A percentile compares a stretch with the other conserved stretches of the same genome.
phyloP scores from a whole-genome alignment of 2,113 vertebrate genomes.

The Neotragus pygmaeus region DNA sequence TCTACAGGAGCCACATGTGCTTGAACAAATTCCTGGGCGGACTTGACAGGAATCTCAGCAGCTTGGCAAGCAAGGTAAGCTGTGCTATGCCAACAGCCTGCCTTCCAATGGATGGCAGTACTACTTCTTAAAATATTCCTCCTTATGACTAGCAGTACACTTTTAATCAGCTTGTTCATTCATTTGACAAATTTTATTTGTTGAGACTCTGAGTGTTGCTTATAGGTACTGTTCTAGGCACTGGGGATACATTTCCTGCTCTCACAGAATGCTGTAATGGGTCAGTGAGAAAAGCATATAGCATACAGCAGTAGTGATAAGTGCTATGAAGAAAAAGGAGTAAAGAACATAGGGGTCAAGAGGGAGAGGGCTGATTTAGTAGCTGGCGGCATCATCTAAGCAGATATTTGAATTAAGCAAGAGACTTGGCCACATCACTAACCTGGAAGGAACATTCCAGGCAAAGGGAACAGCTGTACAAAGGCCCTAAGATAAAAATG shows the following conservation, averaged over 20 bases:
- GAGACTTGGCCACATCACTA: background rate
- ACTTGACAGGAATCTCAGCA: conserved; percentile 30
- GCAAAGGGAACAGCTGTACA: background rate
- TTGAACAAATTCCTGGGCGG: accelerated
- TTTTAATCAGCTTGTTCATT: background rate
- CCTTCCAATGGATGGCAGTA: background rate
- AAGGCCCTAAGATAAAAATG: background rate
- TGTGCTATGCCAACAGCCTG: accelerated
- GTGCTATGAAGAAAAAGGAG: background rate
- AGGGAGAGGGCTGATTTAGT: background rate
- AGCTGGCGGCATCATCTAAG: background rate
- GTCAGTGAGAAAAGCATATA: background rate
- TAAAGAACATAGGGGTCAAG: background rate
- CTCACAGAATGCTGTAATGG: background rate
- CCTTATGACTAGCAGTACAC: background rate
- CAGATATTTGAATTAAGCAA: background rate
- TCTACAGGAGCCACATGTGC: accelerated
- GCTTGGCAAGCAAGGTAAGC: accelerated
- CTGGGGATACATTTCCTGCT: background rate
- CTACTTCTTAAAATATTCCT: background rate
- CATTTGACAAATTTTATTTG: background rate
- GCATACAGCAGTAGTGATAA: background rate
- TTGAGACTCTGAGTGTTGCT: background rate
- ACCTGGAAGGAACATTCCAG: background rate
- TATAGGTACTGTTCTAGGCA: background rate